Conservation (phyloP, 2,797 vertebrate species). For the Iguana delicatissima region DNA sequence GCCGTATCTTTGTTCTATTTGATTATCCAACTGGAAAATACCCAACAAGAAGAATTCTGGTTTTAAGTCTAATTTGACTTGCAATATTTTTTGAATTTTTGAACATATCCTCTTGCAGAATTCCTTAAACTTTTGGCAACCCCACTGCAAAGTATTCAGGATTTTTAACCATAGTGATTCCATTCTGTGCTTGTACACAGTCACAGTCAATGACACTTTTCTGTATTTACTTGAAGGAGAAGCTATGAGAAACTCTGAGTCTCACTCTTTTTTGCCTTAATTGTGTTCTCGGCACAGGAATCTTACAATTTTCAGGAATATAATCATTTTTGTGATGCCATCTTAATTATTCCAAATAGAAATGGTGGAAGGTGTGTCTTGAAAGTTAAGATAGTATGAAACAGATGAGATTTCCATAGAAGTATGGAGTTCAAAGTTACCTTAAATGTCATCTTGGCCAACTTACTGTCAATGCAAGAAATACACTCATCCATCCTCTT, state of each 20-base stretch:
- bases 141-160: neutral
- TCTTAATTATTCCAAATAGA: neutral
- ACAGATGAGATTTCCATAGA: neutral
- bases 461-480: neutral
- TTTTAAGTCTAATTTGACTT: too few species aligned
- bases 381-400: neutral
- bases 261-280: neutral
- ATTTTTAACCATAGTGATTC: neutral
- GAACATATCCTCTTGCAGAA: too few species aligned
- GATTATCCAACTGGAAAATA: too few species aligned
- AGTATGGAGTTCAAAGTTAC: neutral
- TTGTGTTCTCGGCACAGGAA: neutral
- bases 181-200: neutral
- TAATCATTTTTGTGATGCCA: neutral
- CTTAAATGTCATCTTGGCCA: neutral
- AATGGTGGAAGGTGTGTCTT: neutral
- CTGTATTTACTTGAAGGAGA: neutral
- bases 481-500: neutral
- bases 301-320: neutral
- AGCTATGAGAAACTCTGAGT: neutral
- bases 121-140: too few species aligned
- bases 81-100: too few species aligned
- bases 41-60: too few species aligned
- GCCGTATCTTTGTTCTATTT: too few species aligned
- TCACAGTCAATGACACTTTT: neutral